A percentile compares a stretch with the other conserved stretches of the same genome.
These are phyloP conservation scores for Priocnemis perturbator DNA, from an alignment of 2,888 invertebrate species.

Conservation along the genomic window DNA sequence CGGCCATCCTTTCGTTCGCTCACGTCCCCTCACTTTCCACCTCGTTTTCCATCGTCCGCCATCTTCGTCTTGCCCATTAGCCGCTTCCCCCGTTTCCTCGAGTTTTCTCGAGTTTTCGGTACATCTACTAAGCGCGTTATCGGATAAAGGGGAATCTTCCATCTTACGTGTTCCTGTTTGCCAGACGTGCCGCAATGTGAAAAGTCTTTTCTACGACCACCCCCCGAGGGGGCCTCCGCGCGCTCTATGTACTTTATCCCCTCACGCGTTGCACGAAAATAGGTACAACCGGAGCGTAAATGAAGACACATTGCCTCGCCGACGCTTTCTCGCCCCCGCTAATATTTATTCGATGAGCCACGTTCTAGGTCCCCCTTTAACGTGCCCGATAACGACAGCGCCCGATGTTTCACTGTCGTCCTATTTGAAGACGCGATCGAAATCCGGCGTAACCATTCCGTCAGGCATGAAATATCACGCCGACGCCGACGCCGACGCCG, in stretches of 20 bases:
- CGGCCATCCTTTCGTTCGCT: background rate
- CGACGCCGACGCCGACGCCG: no score
- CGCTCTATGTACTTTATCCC: no score
- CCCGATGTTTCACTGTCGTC: no score
- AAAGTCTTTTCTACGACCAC: no score
- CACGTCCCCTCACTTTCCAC: background rate
- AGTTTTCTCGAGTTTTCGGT: conserved; percentile 36
- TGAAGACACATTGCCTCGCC: background rate
- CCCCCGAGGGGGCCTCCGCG: no score
- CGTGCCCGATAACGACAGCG: background rate
- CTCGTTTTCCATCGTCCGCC: background rate
- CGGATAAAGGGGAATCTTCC: conserved; percentile 33
- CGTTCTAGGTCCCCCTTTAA: background rate
- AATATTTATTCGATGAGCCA: background rate
- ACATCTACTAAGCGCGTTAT: conserved; percentile 45
- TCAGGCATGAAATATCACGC: no score
- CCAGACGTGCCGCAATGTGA: background rate
- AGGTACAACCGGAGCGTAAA: no score
- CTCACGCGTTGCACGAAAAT: no score
- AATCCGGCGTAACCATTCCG: background rate
- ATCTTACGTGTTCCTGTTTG: conserved; percentile 22
- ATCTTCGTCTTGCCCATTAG: background rate
- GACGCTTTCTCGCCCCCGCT: conserved; percentile 1
- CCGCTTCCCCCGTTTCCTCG: conserved; percentile 7
- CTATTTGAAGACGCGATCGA: no score